Conservation (phyloP, 37 sponge, comb jelly and placozoan species). For the Geodia barretti region DNA sequence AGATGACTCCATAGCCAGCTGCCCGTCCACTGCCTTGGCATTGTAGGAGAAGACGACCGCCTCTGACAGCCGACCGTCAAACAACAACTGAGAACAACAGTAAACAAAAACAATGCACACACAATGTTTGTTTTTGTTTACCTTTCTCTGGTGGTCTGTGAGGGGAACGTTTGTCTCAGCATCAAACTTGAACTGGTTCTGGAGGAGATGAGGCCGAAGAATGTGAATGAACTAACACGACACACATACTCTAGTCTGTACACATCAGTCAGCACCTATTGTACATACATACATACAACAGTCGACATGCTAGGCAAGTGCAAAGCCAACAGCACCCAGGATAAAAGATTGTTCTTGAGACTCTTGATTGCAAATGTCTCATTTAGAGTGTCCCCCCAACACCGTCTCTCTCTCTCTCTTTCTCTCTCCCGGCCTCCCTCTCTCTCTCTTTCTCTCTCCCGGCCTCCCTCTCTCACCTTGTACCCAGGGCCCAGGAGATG, state of each 20-base stretch:
- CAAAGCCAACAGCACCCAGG: too few species aligned
- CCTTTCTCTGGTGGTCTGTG: slow-evolving; percentile 57
- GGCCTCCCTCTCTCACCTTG: slow-evolving; percentile 68
- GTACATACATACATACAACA: too few species aligned
- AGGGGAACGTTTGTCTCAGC: slow-evolving; percentile 74
- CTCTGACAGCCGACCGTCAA: slow-evolving; percentile 71
- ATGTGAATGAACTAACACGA: too few species aligned
- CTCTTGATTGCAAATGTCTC: background rate
- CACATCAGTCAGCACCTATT: too few species aligned
- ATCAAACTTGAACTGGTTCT: slow-evolving; percentile 83
- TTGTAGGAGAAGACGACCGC: slow-evolving; percentile 85
- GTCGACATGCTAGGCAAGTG: too few species aligned
- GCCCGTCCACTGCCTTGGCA: slow-evolving; percentile 89
- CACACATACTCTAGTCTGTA: too few species aligned
- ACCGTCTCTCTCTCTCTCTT: too few species aligned
- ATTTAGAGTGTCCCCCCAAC: slow-evolving; percentile 6
- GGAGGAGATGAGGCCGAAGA: too few species aligned
- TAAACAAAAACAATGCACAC: background rate
- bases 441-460: too few species aligned
- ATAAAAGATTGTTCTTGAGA: too few species aligned
- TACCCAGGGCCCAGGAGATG: slow-evolving; percentile 80
- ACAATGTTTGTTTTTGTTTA: slow-evolving; percentile 3
- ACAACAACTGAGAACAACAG: slow-evolving; percentile 51
- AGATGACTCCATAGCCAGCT: slow-evolving; percentile 86
- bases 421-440: too few species aligned